These are phyloP conservation scores for Thalassoma bifasciatum DNA, from an alignment of 2,113 vertebrate species.

Conservation along the genomic window DNA sequence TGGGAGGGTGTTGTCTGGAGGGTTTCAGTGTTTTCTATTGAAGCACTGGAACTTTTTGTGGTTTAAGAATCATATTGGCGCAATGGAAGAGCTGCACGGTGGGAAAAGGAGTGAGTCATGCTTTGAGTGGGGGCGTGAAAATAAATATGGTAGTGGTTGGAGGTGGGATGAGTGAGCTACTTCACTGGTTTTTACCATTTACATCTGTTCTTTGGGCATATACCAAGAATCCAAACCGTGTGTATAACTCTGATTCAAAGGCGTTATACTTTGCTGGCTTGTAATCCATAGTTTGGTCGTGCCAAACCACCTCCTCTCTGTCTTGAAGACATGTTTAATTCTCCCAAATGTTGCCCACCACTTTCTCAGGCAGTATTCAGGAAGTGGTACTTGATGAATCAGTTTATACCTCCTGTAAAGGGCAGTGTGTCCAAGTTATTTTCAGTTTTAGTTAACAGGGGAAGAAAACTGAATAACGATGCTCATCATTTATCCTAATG, in stretches of 20 bases:
- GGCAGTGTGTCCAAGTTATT: background rate
- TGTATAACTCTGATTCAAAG: slow-evolving; percentile 1
- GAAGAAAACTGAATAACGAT: background rate
- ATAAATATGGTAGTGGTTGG: slow-evolving; percentile 1
- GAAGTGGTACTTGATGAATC: background rate
- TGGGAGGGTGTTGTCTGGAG: slow-evolving; percentile 38
- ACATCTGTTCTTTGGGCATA: slow-evolving; percentile 23
- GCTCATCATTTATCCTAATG: background rate
- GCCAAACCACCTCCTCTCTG: background rate
- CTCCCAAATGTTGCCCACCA: background rate
- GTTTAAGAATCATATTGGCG: slow-evolving; percentile 34
- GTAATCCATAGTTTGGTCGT: background rate
- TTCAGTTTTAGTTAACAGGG: background rate
- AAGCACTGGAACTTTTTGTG: slow-evolving; percentile 33
- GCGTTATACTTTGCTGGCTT: background rate
- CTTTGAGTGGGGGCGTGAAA: background rate
- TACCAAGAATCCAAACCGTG: background rate
- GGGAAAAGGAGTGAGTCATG: slow-evolving; percentile 52
- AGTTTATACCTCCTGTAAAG: background rate
- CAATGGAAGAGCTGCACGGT: slow-evolving; percentile 38
- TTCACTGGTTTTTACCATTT: slow-evolving; percentile 36
- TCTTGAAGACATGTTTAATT: background rate
- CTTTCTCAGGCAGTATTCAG: background rate
- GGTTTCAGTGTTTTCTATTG: slow-evolving; percentile 40
- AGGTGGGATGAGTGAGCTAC: background rate